A percentile compares a stretch with the other conserved stretches of the same genome.
Evolutionary conservation across 2,888 invertebrate genomes (phyloP).

Genomic region (Pomacea canaliculata): DNA sequence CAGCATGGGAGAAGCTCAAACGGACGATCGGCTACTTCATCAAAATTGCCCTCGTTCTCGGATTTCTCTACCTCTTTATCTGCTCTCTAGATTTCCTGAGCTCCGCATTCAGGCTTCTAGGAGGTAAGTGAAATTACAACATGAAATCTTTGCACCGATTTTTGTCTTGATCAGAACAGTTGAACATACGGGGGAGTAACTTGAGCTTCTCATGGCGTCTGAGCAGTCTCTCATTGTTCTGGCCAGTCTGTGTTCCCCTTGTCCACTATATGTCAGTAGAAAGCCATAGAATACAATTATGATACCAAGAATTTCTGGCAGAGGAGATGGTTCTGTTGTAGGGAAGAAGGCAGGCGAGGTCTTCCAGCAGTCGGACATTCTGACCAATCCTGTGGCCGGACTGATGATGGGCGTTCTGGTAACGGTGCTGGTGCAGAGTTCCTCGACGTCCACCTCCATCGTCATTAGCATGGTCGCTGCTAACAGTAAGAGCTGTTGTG

Average conservation of each 20-base stretch:
- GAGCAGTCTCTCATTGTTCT: no score
- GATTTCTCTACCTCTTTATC: constrained; percentile 60
- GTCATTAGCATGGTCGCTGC: constrained; percentile 68
- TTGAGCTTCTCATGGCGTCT: no score
- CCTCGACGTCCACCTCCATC: constrained; percentile 72
- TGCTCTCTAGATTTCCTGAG: constrained; percentile 62
- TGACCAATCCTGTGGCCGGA: constrained; percentile 73
- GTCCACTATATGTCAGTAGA: no score
- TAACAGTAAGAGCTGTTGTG: constrained; percentile 55
- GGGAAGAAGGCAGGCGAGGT: constrained; percentile 67
- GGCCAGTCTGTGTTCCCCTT: no score
- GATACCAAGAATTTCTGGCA: no score
- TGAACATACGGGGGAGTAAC: neutral
- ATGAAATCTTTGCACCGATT: neutral
- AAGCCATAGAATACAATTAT: no score
- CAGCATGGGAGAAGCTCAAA: neutral
- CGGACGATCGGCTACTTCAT: constrained; percentile 12
- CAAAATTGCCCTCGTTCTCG: constrained; percentile 37
- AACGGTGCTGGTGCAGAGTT: constrained; percentile 73
- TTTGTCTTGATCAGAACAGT: neutral
- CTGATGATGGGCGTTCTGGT: constrained; percentile 74
- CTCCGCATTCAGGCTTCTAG: constrained; percentile 61
- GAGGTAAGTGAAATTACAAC: constrained; percentile 44
- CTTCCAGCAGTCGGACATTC: constrained; percentile 69
- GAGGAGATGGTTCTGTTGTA: constrained; percentile 24